Base-by-base conservation (phyloP, 2,113 vertebrate species). In the Platycercus adscitus region DNA sequence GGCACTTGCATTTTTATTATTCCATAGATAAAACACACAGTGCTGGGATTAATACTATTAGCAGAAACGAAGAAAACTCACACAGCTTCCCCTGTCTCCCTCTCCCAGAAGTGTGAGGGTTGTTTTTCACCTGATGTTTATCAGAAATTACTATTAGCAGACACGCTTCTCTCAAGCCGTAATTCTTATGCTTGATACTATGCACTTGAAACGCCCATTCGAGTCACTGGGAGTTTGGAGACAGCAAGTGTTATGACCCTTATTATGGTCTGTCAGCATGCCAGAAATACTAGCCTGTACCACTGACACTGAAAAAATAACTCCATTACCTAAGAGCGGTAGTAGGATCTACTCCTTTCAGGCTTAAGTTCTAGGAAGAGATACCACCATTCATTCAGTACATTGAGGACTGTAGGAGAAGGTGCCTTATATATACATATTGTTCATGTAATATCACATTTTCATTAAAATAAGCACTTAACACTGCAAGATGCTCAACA, bases 241-340 rank as follows among this genome's bases (percentile, higher is more conserved):
- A 41, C 63, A 77, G 87, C 52, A n/a, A 82, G 58, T 83, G 82
- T 91, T 86, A 83, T 18, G 92, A 88, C 82, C 76, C 91, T 90
- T 86, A 58, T 92, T 78, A 20, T 24, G 68, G 71, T 20, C 84
- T 94, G 71, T 78, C 88, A 88, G 68, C 16, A 6, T 11, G 33
- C 33, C 88, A 95, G 88, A 46, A 93, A 17, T 41, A 86, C 50
- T 49, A 65, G 39, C 5, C 75, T 2, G 3, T 15, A 43, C 8
- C 69, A 41, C 29, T 81, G 71, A 64, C 43, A 55, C 2, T 39
- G 79, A 72, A 82, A 87, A 91, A 95, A 80, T 46, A 77, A 78
- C 72, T 90, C 82, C 69, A 55, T 94, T 60, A 86, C 50, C 43
- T 2, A 0, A 37, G 35, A 64, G 47, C 16, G 12, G 25, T 14